Conservation (phyloP, 2,797 vertebrate species). For the Xenops minutus region DNA sequence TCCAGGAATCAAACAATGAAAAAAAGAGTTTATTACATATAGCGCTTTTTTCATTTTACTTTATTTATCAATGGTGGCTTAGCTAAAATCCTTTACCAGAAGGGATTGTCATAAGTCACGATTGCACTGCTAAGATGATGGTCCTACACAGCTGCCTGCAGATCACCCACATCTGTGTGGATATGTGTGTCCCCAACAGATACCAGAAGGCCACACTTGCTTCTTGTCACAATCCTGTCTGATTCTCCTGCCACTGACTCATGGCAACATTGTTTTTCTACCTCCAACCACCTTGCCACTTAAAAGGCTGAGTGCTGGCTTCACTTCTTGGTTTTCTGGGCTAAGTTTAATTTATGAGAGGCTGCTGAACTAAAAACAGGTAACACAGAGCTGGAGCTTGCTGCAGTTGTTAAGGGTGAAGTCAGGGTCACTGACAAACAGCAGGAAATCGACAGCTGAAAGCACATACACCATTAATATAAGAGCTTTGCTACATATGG, state of each 20-base stretch:
- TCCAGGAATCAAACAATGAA: background rate
- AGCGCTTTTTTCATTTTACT: background rate
- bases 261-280: background rate
- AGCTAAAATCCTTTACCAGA: background rate
- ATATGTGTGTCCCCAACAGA: background rate
- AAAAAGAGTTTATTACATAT: background rate
- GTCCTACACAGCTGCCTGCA: background rate
- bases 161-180: background rate
- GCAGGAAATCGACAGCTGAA: background rate
- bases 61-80: background rate
- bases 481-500: background rate
- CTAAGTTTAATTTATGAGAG: background rate
- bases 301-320: background rate
- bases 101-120: background rate
- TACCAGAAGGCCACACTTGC: background rate
- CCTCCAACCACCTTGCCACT: background rate
- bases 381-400: background rate
- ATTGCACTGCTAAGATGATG: rapidly evolving
- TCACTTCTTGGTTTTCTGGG: background rate
- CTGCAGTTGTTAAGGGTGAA: background rate
- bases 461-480: background rate
- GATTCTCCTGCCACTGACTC: background rate
- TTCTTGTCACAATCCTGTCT: rapidly evolving
- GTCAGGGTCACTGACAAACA: background rate
- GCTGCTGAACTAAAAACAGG: background rate